A percentile compares a stretch with the other conserved stretches of the same genome.
Evolutionary conservation across 2,888 invertebrate species (phyloP).

Genomic region (Scaeva pyrastri): DNA sequence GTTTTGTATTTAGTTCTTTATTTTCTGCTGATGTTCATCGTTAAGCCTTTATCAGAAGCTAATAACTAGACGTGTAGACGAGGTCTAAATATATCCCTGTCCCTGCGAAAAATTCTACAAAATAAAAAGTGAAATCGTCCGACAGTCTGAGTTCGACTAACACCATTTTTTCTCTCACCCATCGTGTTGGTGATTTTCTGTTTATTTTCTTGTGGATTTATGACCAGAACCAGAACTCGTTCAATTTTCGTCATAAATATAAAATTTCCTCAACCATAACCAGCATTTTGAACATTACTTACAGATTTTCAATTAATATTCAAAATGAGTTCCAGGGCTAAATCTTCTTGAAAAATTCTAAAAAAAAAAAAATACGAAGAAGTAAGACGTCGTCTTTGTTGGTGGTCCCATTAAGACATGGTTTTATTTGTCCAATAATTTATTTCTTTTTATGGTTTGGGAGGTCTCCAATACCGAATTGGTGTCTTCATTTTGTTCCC

Average conservation of each 20-base stretch:
- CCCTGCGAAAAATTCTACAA: background rate
- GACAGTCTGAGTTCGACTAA: constrained; percentile 3
- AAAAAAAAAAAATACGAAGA: background rate
- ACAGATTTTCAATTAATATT: constrained; percentile 26
- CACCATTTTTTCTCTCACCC: constrained; percentile 22
- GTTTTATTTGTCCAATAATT: constrained; percentile 56
- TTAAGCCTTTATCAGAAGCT: constrained; percentile 34
- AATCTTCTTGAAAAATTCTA: background rate
- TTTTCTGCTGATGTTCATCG: background rate
- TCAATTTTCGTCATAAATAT: no score
- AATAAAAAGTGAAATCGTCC: constrained; percentile 18
- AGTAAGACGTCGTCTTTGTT: no score
- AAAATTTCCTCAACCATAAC: no score
- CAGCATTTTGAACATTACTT: background rate
- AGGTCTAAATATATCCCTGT: no score
- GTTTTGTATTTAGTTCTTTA: constrained; percentile 19
- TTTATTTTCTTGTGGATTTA: no score
- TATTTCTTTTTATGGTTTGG: constrained; percentile 31
- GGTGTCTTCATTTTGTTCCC: constrained; percentile 9
- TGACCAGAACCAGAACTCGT: no score
- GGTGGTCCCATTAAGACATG: background rate
- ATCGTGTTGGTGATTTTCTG: no score
- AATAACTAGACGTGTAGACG: background rate
- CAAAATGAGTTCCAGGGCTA: background rate
- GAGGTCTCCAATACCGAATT: constrained; percentile 9